Evolutionary conservation across 2,888 invertebrate genomes (phyloP).

Genomic region (Agapostemon virescens): DNA sequence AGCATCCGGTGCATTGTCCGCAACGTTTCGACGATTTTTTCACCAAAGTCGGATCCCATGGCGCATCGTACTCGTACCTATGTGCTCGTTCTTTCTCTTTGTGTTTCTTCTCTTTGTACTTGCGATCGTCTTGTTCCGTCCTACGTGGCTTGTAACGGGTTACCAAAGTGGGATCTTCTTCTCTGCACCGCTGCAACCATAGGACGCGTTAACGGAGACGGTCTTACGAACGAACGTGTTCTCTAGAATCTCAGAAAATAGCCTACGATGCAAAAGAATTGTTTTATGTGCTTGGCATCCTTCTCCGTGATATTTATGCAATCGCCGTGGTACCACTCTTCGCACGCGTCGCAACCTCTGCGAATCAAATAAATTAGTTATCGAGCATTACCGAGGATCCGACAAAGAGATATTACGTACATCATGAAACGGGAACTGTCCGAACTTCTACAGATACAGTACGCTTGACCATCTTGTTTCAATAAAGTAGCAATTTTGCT

Average conservation of each 20-base stretch:
- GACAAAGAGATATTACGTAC: slow-evolving; percentile 81
- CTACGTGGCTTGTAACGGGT: slow-evolving; percentile 78
- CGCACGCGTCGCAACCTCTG: slow-evolving; percentile 97
- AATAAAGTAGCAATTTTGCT: slow-evolving; percentile 93
- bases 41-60: slow-evolving; percentile 72
- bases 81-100: slow-evolving; percentile 79
- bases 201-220: neutral
- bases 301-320: slow-evolving; percentile 97
- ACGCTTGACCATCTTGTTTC: slow-evolving; percentile 94
- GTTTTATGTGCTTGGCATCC: slow-evolving; percentile 95
- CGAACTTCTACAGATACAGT: slow-evolving; percentile 96
- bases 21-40: slow-evolving; percentile 83
- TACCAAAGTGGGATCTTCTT: slow-evolving; percentile 89
- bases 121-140: slow-evolving; percentile 75
- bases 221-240: too few relatives aligned
- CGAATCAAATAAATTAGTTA: slow-evolving; percentile 61
- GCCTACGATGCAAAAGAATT: slow-evolving; percentile 91
- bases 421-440: slow-evolving; percentile 98
- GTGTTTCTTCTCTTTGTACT: slow-evolving; percentile 74
- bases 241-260: neutral
- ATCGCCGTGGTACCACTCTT: slow-evolving; percentile 99
- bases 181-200: slow-evolving; percentile 84
- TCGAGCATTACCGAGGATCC: too few relatives aligned
- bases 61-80: slow-evolving; percentile 75
- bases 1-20: slow-evolving; percentile 89